Evolutionary conservation across 2,888 invertebrate species (phyloP).

Genomic region (Epinotia demarniana): DNA sequence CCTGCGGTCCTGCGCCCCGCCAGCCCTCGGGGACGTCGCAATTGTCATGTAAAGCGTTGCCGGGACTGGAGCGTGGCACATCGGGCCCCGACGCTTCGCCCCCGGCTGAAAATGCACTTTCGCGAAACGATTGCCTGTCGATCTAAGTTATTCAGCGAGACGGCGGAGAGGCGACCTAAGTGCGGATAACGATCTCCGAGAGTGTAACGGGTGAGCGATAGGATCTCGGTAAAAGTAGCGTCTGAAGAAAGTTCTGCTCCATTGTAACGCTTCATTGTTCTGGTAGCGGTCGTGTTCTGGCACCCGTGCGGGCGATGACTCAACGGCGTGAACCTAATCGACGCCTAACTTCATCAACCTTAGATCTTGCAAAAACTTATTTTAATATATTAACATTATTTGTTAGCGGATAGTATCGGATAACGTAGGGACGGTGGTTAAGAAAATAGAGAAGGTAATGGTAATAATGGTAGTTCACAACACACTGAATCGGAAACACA

Average conservation of each 20-base stretch:
- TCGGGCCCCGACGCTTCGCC: constrained; percentile 64
- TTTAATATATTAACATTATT: constrained; percentile 2
- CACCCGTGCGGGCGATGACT: constrained; percentile 40
- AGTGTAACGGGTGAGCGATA: constrained; percentile 60
- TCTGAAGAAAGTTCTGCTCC: constrained; percentile 54
- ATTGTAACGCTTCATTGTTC: constrained; percentile 56
- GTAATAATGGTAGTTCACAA: constrained; percentile 38
- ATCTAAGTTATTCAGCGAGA: constrained; percentile 73
- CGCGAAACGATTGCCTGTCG: constrained; percentile 78
- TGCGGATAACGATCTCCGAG: constrained; percentile 70
- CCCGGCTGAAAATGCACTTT: constrained; percentile 82
- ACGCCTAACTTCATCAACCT: not conserved
- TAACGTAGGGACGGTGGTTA: not conserved
- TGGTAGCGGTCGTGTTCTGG: constrained; percentile 46
- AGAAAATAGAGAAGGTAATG: not conserved
- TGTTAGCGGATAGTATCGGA: not conserved
- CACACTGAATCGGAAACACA: constrained; percentile 31
- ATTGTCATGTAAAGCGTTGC: constrained; percentile 81
- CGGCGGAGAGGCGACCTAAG: constrained; percentile 64
- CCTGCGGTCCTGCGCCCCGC: constrained; percentile 59
- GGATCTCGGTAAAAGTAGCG: constrained; percentile 59
- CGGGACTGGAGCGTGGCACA: constrained; percentile 65
- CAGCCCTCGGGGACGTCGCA: constrained; percentile 71
- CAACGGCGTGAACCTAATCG: constrained; percentile 45
- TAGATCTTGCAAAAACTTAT: not conserved